phyloP scores from a whole-genome alignment of 1,140 invertebrate genomes.

The Tetragnatha versicolor region DNA sequence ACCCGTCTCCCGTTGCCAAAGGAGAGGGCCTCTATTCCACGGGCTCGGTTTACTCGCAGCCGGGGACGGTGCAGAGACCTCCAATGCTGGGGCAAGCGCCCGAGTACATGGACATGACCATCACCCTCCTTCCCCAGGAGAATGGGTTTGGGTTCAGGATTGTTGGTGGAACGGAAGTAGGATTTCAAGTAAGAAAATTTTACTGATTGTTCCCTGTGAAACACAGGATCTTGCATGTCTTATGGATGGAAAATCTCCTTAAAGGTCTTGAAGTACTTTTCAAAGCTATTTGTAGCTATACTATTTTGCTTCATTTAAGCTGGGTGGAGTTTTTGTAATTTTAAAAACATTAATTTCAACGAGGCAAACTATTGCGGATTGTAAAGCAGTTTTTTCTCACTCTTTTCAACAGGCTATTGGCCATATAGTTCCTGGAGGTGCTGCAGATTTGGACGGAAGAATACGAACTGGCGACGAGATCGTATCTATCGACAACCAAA shows the following conservation, averaged over 20 bases:
- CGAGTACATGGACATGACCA: slow-evolving; percentile 60
- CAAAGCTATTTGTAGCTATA: no score
- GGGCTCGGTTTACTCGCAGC: slow-evolving; percentile 9
- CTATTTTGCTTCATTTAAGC: no score
- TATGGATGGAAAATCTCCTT: no score
- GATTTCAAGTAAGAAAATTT: slow-evolving; percentile 86
- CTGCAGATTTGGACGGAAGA: slow-evolving; percentile 86
- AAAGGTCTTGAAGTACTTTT: no score
- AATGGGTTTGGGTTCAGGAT: slow-evolving; percentile 96
- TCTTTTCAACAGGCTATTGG: slow-evolving; percentile 79
- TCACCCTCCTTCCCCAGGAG: slow-evolving; percentile 83
- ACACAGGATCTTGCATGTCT: no score
- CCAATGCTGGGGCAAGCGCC: slow-evolving; percentile 8
- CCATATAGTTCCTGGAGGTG: slow-evolving; percentile 90
- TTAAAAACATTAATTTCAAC: no score
- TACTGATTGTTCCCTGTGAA: no score
- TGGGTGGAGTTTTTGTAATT: no score
- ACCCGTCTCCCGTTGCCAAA: slow-evolving; percentile 65
- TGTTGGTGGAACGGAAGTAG: slow-evolving; percentile 96
- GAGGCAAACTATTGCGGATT: no score
- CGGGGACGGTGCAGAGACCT: slow-evolving; percentile 15
- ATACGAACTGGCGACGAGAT: slow-evolving; percentile 89
- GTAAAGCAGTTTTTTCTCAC: no score
- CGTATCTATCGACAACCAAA: slow-evolving; percentile 82
- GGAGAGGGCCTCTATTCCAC: slow-evolving; percentile 21